These are phyloP conservation scores for Macrotus californicus DNA, from an alignment of 2,113 vertebrate genomes.

Conservation along the genomic window DNA sequence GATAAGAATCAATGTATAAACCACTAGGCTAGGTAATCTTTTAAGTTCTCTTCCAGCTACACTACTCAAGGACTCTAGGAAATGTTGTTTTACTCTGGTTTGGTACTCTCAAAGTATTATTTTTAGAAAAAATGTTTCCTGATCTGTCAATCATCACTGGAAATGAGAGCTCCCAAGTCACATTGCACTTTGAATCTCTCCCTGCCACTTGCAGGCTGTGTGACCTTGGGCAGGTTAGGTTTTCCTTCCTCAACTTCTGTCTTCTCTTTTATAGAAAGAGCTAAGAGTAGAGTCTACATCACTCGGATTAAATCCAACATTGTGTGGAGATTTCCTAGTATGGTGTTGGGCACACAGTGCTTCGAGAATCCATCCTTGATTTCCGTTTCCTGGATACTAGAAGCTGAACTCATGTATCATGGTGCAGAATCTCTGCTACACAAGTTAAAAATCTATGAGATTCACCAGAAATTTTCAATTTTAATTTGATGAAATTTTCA, in stretches of 20 bases:
- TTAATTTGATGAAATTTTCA: not conserved
- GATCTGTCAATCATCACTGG: not conserved
- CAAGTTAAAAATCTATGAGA: not conserved
- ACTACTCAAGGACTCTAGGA: not conserved
- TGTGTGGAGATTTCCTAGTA: not conserved
- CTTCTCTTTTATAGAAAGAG: not conserved
- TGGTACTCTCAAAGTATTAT: not conserved
- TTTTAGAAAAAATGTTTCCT: not conserved
- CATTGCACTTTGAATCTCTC: not conserved
- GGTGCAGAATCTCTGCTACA: not conserved
- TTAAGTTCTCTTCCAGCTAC: not conserved
- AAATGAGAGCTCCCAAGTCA: not conserved
- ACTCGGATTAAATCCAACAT: not conserved
- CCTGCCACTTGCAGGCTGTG: not conserved
- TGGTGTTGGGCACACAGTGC: not conserved
- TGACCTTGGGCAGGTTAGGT: not conserved
- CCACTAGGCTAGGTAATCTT: not conserved
- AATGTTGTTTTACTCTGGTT: not conserved
- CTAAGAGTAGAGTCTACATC: not conserved
- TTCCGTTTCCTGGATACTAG: not conserved
- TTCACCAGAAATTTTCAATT: not conserved
- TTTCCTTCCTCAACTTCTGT: not conserved
- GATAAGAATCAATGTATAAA: not conserved
- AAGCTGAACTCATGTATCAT: not conserved
- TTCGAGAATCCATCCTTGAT: not conserved